A percentile compares a stretch with the other conserved stretches of the same genome.
phyloP scores from a whole-genome alignment of 2,113 vertebrate genomes.

The Paramormyrops kingsleyae region DNA sequence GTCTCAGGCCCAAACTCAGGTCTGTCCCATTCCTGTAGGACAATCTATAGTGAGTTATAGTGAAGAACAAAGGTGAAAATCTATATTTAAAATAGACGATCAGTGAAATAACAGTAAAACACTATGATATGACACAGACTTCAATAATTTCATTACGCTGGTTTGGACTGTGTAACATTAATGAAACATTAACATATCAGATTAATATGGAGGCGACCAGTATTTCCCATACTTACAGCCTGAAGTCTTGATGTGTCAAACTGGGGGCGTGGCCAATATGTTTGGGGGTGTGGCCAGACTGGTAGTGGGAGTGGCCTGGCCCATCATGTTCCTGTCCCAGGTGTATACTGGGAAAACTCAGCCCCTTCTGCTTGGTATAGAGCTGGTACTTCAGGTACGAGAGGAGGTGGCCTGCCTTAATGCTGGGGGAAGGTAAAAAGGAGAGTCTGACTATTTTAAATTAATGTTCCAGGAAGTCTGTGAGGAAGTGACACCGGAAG shows the following conservation, averaged over 20 bases:
- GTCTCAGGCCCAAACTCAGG: constrained; percentile 51
- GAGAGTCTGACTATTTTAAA: neutral
- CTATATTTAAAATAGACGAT: neutral
- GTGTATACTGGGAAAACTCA: constrained; percentile 68
- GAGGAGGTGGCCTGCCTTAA: constrained; percentile 85
- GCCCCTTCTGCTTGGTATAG: constrained; percentile 80
- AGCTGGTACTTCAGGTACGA: constrained; percentile 86
- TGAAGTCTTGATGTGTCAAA: constrained; percentile 32
- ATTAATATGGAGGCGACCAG: neutral
- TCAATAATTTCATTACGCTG: neutral
- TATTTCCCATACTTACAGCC: constrained; percentile 46
- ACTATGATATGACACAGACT: neutral
- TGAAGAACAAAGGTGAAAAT: neutral
- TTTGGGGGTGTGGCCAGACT: constrained; percentile 12
- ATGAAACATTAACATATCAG: neutral
- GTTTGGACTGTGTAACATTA: neutral
- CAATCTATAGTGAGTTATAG: neutral
- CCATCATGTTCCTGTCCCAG: constrained; percentile 51
- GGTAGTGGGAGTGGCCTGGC: constrained; percentile 33
- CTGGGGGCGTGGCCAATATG: constrained; percentile 12
- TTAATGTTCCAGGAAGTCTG: neutral
- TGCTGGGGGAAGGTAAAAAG: constrained; percentile 51
- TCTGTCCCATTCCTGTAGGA: constrained; percentile 77
- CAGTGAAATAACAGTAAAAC: neutral
- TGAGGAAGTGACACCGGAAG: neutral